These are phyloP conservation scores for Orussus abietinus DNA, from an alignment of 1,140 invertebrate species.

Conservation along the genomic window DNA sequence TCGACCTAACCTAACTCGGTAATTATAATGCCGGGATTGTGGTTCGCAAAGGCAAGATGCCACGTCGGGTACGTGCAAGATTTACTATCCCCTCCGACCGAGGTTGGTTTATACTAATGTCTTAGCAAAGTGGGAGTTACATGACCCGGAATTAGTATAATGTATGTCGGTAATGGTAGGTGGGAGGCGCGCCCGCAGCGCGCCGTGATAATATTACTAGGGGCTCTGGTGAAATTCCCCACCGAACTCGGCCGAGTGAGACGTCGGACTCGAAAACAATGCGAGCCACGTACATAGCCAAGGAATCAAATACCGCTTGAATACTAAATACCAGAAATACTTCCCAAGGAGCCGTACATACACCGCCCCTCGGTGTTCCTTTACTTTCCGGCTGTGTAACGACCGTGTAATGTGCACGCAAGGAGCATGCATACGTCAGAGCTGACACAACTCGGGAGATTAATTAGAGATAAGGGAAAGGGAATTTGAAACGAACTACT, in stretches of 20 bases:
- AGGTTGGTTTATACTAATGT: constrained; percentile 21
- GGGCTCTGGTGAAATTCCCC: constrained; percentile 25
- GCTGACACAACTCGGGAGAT: no score
- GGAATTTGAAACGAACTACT: no score
- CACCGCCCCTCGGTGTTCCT: no score
- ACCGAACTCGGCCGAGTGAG: constrained; percentile 25
- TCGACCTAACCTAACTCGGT: no score
- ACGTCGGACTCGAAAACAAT: constrained; percentile 26
- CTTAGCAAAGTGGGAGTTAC: constrained; percentile 22
- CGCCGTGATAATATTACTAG: constrained; percentile 27
- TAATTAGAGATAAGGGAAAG: no score
- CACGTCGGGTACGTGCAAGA: constrained; percentile 14
- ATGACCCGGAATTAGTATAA: constrained; percentile 23
- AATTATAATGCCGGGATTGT: constrained; percentile 22
- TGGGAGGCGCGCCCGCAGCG: no score
- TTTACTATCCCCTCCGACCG: constrained; percentile 16
- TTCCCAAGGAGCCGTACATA: no score
- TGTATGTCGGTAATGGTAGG: constrained; percentile 15
- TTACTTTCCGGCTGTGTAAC: no score
- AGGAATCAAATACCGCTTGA: no score
- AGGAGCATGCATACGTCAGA: no score
- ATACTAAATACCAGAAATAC: constrained; percentile 16
- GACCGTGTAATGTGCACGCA: no score
- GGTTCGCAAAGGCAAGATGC: constrained; percentile 4
- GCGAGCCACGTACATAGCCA: no score